These are phyloP conservation scores for Lutjanus argentimaculatus DNA, from an alignment of 2,797 vertebrate genomes.

Conservation along the genomic window DNA sequence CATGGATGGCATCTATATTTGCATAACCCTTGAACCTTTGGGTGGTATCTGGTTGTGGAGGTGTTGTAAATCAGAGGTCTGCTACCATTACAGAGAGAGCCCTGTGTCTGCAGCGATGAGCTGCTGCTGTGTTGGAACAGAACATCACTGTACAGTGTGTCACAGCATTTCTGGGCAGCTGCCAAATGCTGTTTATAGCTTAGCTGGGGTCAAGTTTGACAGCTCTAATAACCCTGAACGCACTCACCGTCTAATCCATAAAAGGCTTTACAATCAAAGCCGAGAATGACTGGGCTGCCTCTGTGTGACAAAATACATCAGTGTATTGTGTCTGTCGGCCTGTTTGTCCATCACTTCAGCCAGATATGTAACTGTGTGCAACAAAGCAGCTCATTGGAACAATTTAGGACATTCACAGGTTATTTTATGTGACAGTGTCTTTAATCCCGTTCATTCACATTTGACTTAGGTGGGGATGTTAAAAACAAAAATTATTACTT, in stretches of 20 bases:
- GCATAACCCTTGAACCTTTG: conserved; percentile 35
- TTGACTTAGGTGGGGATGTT: neutral
- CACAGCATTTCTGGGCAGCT: conserved; percentile 63
- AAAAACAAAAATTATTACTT: neutral
- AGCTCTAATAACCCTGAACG: conserved; percentile 77
- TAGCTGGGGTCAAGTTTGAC: conserved; percentile 78
- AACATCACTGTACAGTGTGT: conserved; percentile 73
- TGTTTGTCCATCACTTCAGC: conserved; percentile 1
- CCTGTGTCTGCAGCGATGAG: conserved; percentile 29
- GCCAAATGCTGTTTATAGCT: conserved; percentile 80
- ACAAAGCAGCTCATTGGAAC: neutral
- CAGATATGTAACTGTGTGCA: conserved; percentile 1
- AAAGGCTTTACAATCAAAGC: conserved; percentile 78
- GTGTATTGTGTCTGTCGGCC: conserved; percentile 24
- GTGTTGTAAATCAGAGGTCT: conserved; percentile 54
- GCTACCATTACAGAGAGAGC: conserved; percentile 30
- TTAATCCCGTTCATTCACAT: neutral
- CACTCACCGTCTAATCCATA: conserved; percentile 76
- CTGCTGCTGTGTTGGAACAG: conserved; percentile 41
- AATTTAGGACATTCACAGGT: neutral
- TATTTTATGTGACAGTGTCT: neutral
- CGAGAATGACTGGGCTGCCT: conserved; percentile 47
- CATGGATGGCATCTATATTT: conserved; percentile 29
- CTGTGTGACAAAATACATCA: conserved; percentile 33
- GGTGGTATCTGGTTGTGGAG: conserved; percentile 40